Evolutionary conservation across 2,888 invertebrate genomes (phyloP).

Genomic region (Acleris cristana): DNA sequence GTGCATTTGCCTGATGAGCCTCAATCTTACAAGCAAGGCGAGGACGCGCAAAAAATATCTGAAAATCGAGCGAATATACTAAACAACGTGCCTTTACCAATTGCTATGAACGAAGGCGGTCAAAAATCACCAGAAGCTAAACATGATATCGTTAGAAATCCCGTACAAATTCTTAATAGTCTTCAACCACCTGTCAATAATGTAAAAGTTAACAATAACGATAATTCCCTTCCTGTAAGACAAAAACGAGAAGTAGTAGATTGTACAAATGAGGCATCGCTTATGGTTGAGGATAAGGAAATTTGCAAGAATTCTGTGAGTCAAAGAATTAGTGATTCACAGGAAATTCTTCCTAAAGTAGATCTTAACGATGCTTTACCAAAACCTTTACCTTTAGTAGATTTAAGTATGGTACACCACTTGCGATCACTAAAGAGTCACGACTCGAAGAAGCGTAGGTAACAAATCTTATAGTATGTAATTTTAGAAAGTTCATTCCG

Average conservation of each 20-base stretch:
- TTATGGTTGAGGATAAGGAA: conserved; percentile 60
- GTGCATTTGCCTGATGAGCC: conserved; percentile 69
- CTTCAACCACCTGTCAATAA: conserved; percentile 34
- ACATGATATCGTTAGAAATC: conserved; percentile 29
- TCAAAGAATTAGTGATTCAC: conserved; percentile 38
- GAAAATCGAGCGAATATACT: conserved; percentile 41
- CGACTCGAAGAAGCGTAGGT: conserved; percentile 54
- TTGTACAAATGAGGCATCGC: conserved; percentile 56
- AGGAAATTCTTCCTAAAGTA: conserved; percentile 53
- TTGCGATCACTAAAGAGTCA: conserved; percentile 69
- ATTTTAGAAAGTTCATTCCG: no score
- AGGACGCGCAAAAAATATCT: conserved; percentile 54
- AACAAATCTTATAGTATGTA: conserved; percentile 11
- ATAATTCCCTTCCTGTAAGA: conserved; percentile 44
- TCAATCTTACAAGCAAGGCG: conserved; percentile 69
- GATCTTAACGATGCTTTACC: conserved; percentile 58
- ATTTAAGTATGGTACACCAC: conserved; percentile 55
- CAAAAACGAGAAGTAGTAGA: conserved; percentile 70
- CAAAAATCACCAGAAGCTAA: conserved; percentile 33
- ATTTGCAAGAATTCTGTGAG: conserved; percentile 60
- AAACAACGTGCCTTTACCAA: conserved; percentile 59
- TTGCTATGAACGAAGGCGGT: conserved; percentile 54
- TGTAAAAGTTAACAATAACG: conserved; percentile 34
- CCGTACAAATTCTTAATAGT: conserved; percentile 35
- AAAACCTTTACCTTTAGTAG: conserved; percentile 53